A percentile compares a stretch with the other conserved stretches of the same genome.
Conservation (phyloP, 2,113 vertebrate genomes). For the Onychorhynchus coronatus region DNA sequence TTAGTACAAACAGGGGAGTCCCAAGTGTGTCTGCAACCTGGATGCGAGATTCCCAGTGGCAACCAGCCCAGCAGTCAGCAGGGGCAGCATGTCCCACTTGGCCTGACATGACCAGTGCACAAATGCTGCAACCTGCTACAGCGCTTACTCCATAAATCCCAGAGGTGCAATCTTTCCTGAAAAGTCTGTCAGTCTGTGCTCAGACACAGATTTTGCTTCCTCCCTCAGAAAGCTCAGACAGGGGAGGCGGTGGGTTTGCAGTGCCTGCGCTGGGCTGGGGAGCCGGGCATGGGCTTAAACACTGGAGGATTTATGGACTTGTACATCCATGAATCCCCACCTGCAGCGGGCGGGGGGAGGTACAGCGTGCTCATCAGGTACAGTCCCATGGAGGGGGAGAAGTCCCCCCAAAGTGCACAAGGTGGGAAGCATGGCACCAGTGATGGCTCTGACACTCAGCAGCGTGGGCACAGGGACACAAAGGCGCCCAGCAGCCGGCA, state of each 20-base stretch:
- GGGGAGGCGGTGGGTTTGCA: not conserved
- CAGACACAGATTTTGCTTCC: not conserved
- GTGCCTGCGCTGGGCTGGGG: not conserved
- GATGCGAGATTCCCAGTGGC: not conserved
- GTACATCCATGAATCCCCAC: fast-evolving
- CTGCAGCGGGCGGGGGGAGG: not conserved
- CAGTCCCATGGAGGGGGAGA: not conserved
- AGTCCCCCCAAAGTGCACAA: not conserved
- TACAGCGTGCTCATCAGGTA: not conserved
- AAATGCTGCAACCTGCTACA: constrained; percentile 24
- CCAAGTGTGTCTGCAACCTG: not conserved
- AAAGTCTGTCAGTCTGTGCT: not conserved
- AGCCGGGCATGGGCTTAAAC: not conserved
- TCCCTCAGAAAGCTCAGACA: not conserved
- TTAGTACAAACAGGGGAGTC: constrained; percentile 23
- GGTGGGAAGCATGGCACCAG: not conserved
- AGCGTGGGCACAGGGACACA: not conserved
- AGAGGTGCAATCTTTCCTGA: not conserved
- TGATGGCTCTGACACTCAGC: not conserved
- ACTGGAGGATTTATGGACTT: not conserved
- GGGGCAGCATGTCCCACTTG: constrained; percentile 1
- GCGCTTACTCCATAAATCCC: not conserved
- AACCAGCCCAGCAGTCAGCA: constrained; percentile 21
- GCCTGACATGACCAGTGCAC: not conserved
- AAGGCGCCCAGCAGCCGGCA: not conserved